These are phyloP conservation scores for Drosophila orosa DNA, from an alignment of 1,140 invertebrate species.

Conservation along the genomic window DNA sequence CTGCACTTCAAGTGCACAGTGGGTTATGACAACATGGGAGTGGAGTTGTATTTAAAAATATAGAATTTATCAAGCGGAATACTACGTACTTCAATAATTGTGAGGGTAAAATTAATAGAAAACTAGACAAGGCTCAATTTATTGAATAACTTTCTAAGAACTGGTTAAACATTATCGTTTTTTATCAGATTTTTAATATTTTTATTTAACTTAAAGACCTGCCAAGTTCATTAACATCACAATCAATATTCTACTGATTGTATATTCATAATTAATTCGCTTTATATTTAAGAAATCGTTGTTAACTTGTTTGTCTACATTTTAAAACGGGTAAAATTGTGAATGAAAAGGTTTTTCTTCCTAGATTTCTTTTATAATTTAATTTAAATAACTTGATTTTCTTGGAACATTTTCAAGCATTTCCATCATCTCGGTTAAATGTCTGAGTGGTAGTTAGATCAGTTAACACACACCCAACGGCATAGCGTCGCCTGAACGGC, in stretches of 20 bases:
- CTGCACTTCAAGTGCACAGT: slow-evolving; percentile 35
- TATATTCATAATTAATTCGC: background rate
- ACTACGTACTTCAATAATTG: background rate
- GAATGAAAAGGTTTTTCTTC: too few relatives aligned
- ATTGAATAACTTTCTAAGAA: too few relatives aligned
- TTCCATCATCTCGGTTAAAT: background rate
- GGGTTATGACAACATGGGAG: background rate
- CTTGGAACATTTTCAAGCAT: background rate
- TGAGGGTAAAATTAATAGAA: background rate
- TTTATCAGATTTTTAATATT: background rate
- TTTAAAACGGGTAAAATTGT: too few relatives aligned
- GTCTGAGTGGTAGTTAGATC: slow-evolving; percentile 27
- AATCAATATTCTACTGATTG: background rate
- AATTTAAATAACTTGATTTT: background rate
- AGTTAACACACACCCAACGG: slow-evolving; percentile 51
- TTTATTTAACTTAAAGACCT: background rate
- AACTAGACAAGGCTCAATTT: too few relatives aligned
- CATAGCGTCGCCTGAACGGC: slow-evolving; percentile 31
- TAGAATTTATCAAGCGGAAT: background rate
- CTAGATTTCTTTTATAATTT: background rate
- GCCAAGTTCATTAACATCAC: background rate
- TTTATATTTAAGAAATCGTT: background rate
- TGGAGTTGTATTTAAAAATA: background rate
- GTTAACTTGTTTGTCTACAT: background rate
- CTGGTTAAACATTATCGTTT: too few relatives aligned